These are phyloP conservation scores for Scaptomyza pallida DNA, from an alignment of 1,140 invertebrate genomes.

Conservation along the genomic window DNA sequence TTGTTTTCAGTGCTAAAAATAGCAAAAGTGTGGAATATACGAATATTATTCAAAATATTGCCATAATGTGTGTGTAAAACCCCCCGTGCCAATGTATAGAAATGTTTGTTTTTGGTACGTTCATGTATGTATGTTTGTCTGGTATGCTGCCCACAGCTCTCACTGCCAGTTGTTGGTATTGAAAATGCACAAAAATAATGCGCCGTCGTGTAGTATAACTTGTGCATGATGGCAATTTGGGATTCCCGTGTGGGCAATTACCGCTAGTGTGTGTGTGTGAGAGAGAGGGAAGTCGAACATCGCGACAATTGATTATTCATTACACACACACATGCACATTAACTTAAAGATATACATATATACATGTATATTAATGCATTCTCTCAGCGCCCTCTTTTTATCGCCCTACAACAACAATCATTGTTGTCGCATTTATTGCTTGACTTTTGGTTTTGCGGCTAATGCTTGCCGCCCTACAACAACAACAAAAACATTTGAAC, in stretches of 20 bases:
- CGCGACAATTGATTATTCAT: conserved; percentile 76
- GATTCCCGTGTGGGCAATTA: conserved; percentile 78
- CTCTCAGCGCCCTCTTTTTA: conserved; percentile 23
- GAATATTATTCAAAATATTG: conserved; percentile 54
- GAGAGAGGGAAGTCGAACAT: conserved; percentile 9
- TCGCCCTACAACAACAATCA: conserved; percentile 11
- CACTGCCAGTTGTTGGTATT: conserved; percentile 19
- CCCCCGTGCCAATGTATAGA: no score
- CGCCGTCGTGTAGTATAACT: conserved; percentile 38
- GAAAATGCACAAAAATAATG: conserved; percentile 30
- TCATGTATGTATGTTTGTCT: conserved; percentile 25
- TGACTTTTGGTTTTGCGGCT: conserved; percentile 25
- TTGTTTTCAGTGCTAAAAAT: conserved; percentile 55
- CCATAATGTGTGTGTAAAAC: no score
- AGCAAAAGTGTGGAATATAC: conserved; percentile 59
- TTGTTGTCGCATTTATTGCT: conserved; percentile 34
- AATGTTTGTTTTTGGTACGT: conserved; percentile 30
- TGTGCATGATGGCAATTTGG: conserved; percentile 59
- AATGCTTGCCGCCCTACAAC: conserved; percentile 3
- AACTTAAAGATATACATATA: neutral
- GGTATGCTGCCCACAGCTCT: conserved; percentile 15
- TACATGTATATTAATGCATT: neutral
- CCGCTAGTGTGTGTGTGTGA: conserved; percentile 8
- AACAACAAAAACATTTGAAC: conserved; percentile 20
- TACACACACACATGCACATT: conserved; percentile 29